These are phyloP conservation scores for Micropoecilia bifurca DNA, from an alignment of 2,797 vertebrate species.

Conservation along the genomic window DNA sequence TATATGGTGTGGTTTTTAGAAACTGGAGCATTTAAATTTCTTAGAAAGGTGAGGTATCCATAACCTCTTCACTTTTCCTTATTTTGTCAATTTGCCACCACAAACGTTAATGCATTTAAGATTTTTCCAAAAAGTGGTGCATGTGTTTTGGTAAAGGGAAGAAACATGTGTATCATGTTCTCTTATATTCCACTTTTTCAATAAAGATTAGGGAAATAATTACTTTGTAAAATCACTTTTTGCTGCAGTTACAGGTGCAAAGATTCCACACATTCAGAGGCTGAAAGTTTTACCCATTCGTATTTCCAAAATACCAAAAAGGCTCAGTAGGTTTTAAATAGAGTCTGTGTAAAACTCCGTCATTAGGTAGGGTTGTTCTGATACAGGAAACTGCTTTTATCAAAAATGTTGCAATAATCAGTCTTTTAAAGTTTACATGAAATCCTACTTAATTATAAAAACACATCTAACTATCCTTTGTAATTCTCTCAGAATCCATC, in stretches of 20 bases:
- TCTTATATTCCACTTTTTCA: not conserved
- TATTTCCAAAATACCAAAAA: not conserved
- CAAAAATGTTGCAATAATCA: not conserved
- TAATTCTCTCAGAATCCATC: not conserved
- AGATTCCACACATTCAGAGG: not conserved
- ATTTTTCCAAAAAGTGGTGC: not conserved
- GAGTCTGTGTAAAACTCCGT: not conserved
- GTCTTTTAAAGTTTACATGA: not conserved
- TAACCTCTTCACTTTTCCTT: not conserved
- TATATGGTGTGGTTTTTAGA: not conserved
- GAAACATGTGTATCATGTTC: not conserved
- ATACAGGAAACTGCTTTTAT: not conserved
- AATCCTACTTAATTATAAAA: not conserved
- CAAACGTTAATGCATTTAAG: not conserved
- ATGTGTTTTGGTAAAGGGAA: not conserved
- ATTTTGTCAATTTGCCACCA: not conserved
- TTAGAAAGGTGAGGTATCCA: too few relatives aligned
- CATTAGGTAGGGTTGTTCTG: not conserved
- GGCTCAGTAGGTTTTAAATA: not conserved
- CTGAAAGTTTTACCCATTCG: not conserved
- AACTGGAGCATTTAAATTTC: not conserved
- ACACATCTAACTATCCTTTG: not conserved
- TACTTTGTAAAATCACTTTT: not conserved
- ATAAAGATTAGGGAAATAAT: not conserved
- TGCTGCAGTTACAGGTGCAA: not conserved